These are phyloP conservation scores for Ennomos erosarius DNA, from an alignment of 2,888 invertebrate genomes.

Conservation along the genomic window DNA sequence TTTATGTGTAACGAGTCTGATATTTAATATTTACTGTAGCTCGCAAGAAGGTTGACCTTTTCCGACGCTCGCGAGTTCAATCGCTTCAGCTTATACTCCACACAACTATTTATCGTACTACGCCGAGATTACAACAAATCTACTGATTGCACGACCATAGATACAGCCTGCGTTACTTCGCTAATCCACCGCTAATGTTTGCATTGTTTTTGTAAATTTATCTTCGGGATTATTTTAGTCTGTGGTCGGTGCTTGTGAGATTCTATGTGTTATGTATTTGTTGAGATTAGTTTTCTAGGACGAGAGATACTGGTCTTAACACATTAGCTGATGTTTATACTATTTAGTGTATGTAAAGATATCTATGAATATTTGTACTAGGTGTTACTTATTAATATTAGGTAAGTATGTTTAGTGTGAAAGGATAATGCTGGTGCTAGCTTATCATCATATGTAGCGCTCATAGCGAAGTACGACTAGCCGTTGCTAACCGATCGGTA, in stretches of 20 bases:
- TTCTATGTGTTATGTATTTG: slow-evolving; percentile 35
- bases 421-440: too few species aligned
- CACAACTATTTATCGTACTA: slow-evolving; percentile 60
- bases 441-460: too few species aligned
- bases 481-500: too few species aligned
- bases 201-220: slow-evolving; percentile 69
- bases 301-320: slow-evolving; percentile 1
- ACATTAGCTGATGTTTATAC: not conserved
- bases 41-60: too few species aligned
- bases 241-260: slow-evolving; percentile 28
- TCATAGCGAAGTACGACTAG: too few species aligned
- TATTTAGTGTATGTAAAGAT: not conserved
- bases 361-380: not conserved
- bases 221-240: slow-evolving; percentile 38
- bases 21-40: too few species aligned
- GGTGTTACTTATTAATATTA: not conserved
- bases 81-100: slow-evolving; percentile 41
- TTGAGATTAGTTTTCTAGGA: slow-evolving; percentile 23
- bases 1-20: too few species aligned
- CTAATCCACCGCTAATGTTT: slow-evolving; percentile 68
- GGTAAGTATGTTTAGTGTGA: too few species aligned
- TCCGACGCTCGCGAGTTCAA: not conserved
- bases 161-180: slow-evolving; percentile 51
- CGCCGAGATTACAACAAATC: slow-evolving; percentile 74
- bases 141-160: slow-evolving; percentile 71